Percentiles rank a stretch among this genome's conserved stretches.
phyloP scores from a whole-genome alignment of 2,113 vertebrate genomes.

The Mustela lutreola region DNA sequence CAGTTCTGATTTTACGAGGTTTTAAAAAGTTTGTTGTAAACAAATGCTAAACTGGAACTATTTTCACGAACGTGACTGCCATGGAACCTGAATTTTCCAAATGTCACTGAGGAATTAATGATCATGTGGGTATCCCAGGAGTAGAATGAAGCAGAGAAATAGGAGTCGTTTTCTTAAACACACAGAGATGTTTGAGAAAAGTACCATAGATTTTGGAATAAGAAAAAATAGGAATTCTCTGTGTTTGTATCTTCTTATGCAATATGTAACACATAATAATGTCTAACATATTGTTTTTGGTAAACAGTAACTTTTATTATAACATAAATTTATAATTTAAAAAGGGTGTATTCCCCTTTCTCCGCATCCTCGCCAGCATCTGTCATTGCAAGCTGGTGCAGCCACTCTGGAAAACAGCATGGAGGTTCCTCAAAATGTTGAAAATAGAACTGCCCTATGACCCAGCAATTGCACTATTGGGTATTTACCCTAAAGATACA shows the following conservation, averaged over 20 bases:
- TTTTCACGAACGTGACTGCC: background rate
- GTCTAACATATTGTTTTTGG: background rate
- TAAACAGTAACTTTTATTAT: background rate
- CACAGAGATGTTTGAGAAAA: background rate
- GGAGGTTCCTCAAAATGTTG: no score
- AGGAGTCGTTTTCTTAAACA: background rate
- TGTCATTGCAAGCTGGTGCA: no score
- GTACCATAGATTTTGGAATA: background rate
- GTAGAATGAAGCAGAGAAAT: background rate
- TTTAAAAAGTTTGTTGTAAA: background rate
- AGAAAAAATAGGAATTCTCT: background rate
- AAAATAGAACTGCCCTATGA: no score
- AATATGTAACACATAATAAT: background rate
- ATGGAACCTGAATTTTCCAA: background rate
- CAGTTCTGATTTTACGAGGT: background rate
- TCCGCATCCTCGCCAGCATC: no score
- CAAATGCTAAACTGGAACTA: background rate
- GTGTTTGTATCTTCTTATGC: background rate
- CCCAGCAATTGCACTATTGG: no score
- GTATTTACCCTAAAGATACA: no score
- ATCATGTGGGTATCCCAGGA: background rate
- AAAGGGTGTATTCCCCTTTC: background rate
- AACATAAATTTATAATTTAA: background rate
- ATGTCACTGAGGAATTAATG: background rate
- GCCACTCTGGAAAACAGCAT: no score